Evolutionary conservation across 2,888 invertebrate species (phyloP).

Genomic region (Stenolophus ochropezus): DNA sequence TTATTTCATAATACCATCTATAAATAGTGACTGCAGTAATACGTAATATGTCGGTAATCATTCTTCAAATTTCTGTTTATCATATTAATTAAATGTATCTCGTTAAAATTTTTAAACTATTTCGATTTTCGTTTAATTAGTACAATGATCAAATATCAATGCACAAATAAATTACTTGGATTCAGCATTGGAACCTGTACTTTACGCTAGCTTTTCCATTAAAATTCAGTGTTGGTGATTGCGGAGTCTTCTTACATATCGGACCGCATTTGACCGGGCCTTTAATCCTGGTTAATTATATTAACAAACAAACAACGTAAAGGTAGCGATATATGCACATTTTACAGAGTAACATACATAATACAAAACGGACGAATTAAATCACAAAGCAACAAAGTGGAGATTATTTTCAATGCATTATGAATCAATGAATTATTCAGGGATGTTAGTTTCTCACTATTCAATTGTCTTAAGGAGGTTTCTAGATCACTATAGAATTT

Average conservation of each 20-base stretch:
- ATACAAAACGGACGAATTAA: conserved; percentile 64
- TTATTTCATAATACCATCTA: too few species aligned
- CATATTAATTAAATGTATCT: conserved; percentile 11
- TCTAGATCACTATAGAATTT: conserved; percentile 3
- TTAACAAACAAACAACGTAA: conserved; percentile 64
- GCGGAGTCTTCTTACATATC: conserved; percentile 39
- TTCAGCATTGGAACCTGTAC: neutral
- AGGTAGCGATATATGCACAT: conserved; percentile 59
- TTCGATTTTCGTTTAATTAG: conserved; percentile 43
- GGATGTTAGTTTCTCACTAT: neutral
- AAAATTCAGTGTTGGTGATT: neutral
- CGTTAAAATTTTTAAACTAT: conserved; percentile 22
- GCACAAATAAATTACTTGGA: conserved; percentile 1
- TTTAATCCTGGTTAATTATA: conserved; percentile 66
- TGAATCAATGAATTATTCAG: conserved; percentile 13
- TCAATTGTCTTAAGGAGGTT: conserved; percentile 1
- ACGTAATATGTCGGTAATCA: neutral
- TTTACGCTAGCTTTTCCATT: conserved; percentile 8
- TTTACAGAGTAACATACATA: conserved; percentile 63
- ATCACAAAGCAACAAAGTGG: conserved; percentile 51
- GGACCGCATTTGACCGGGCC: conserved; percentile 57
- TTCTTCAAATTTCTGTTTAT: neutral
- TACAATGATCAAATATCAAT: conserved; percentile 35
- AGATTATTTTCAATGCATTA: neutral
- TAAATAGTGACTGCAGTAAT: too few species aligned